These are phyloP conservation scores for Dione vanillae DNA, from an alignment of 2,888 invertebrate genomes.

Conservation along the genomic window DNA sequence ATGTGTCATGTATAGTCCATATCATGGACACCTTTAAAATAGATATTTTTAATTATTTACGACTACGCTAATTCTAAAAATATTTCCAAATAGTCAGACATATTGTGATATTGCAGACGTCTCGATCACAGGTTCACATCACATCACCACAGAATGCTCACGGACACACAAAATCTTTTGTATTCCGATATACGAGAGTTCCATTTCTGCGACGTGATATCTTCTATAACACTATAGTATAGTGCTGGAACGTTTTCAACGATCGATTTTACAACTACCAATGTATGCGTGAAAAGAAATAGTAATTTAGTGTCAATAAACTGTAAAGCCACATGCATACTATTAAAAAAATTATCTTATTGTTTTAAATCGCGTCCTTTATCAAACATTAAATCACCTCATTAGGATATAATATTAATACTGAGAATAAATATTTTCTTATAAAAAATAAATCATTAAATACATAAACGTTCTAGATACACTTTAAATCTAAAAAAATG, in stretches of 20 bases:
- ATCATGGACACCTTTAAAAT: slow-evolving; percentile 63
- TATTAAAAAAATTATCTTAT: not conserved
- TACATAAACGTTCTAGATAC: too few relatives aligned
- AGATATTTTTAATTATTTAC: slow-evolving; percentile 62
- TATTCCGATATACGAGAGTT: slow-evolving; percentile 30
- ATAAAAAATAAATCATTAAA: not conserved
- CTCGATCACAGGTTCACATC: slow-evolving; percentile 64
- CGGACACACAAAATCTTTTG: slow-evolving; percentile 33
- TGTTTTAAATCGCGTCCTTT: too few relatives aligned
- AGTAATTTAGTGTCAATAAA: slow-evolving; percentile 35
- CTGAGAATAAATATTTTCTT: not conserved
- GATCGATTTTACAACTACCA: slow-evolving; percentile 25
- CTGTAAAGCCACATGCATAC: slow-evolving; percentile 22
- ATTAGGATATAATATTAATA: not conserved
- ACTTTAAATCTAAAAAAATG: too few relatives aligned
- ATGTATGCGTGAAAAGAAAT: slow-evolving; percentile 35
- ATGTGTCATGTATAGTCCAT: slow-evolving; percentile 75
- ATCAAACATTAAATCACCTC: not conserved
- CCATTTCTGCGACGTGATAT: slow-evolving; percentile 2
- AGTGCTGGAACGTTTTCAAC: slow-evolving; percentile 8
- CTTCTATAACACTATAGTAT: slow-evolving; percentile 10
- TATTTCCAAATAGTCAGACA: slow-evolving; percentile 84
- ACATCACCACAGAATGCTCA: slow-evolving; percentile 47
- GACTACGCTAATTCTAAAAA: slow-evolving; percentile 79
- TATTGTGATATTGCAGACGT: slow-evolving; percentile 78